phyloP scores from a whole-genome alignment of 2,888 invertebrate species.

The Lamellibrachia columna region DNA sequence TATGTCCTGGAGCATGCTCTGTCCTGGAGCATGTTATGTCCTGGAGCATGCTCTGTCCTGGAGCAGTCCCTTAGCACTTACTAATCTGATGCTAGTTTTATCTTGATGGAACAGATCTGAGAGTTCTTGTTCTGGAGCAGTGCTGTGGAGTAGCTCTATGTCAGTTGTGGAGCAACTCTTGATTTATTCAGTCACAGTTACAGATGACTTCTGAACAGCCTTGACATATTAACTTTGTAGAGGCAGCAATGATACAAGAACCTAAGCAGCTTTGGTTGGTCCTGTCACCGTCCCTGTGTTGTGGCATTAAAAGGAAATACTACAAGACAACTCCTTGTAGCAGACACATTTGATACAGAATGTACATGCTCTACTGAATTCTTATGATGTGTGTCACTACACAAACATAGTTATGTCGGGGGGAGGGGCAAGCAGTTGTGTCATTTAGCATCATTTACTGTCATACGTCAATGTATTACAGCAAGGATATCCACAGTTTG shows the following conservation, averaged over 20 bases:
- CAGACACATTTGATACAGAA: not conserved
- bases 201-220: too few relatives aligned
- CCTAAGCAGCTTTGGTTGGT: not conserved
- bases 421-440: too few relatives aligned
- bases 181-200: not conserved
- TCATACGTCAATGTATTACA: too few relatives aligned
- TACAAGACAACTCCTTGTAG: not conserved
- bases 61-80: not conserved
- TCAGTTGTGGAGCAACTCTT: not conserved
- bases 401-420: too few relatives aligned
- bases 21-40: too few relatives aligned
- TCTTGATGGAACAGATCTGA: not conserved
- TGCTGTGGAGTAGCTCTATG: not conserved
- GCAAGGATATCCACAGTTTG: too few relatives aligned
- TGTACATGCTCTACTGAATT: not conserved
- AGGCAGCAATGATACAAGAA: not conserved
- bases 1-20: too few relatives aligned
- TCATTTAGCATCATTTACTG: too few relatives aligned
- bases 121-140: not conserved
- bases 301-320: not conserved
- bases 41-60: too few relatives aligned
- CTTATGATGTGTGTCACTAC: not conserved
- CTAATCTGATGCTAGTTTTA: too few relatives aligned
- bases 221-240: not conserved
- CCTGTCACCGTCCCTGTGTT: not conserved